Evolutionary conservation across 2,888 invertebrate species (phyloP).

Genomic region (Phrixothrix hirtus): DNA sequence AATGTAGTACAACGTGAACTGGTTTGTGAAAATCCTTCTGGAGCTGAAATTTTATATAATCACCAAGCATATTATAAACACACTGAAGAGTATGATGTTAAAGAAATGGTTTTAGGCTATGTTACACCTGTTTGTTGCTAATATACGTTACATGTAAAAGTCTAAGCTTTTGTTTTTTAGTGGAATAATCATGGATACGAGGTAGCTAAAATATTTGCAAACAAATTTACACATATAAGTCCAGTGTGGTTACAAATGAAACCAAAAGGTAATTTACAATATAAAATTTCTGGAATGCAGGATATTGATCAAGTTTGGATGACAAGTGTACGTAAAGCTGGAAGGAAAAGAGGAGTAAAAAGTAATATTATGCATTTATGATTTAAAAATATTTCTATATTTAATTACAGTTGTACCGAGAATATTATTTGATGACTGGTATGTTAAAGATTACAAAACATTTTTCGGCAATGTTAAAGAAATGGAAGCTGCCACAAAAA

Average conservation of each 20-base stretch:
- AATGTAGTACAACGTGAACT: conserved; percentile 71
- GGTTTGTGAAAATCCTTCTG: conserved; percentile 67
- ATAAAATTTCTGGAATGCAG: conserved; percentile 73
- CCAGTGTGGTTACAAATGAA: conserved; percentile 94
- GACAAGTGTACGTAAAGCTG: conserved; percentile 67
- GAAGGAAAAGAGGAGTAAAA: conserved; percentile 61
- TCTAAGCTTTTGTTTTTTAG: conserved; percentile 59
- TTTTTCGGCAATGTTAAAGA: conserved; percentile 71
- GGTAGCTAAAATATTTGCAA: conserved; percentile 84
- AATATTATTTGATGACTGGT: conserved; percentile 87
- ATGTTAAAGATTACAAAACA: conserved; percentile 70
- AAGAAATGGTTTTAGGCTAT: conserved; percentile 81
- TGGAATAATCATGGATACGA: conserved; percentile 96
- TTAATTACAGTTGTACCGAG: conserved; percentile 78
- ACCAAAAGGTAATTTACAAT: conserved; percentile 64
- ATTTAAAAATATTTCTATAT: not conserved
- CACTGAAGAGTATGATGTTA: conserved; percentile 66
- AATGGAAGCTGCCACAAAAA: conserved; percentile 68
- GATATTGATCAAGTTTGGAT: conserved; percentile 88
- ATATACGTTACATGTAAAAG: not conserved
- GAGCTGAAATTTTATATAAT: conserved; percentile 76
- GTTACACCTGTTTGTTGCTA: conserved; percentile 78
- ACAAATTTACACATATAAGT: conserved; percentile 87
- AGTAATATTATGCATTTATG: conserved; percentile 51
- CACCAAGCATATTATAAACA: conserved; percentile 76